Base-by-base conservation (phyloP, 1,140 invertebrate genomes). In the Drosophila funebris region DNA sequence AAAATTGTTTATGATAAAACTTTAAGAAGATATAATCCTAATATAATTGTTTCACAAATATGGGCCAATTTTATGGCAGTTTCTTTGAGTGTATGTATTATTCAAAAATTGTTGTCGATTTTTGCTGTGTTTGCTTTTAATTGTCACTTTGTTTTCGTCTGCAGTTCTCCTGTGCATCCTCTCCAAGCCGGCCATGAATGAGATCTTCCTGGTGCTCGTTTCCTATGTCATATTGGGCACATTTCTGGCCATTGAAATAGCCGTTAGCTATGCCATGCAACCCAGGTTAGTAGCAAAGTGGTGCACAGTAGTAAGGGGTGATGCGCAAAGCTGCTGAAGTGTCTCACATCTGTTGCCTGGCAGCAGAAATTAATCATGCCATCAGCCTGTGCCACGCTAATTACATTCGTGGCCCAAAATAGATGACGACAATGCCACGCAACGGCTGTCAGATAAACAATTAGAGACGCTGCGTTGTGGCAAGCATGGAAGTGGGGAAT, bases 111-210 rank as follows among this genome's bases (percentile, higher is more conserved):
- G 72, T 54, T 62, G 18, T 18, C 16, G 39, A 61, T 43, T 56
- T 46, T 54, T 62, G 18, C 18, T 18, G 39, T 56, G 37, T 56
- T 46, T 43, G 39, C 11, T 8, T 22, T 24, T 33, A 54, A 70
- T 33, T 7, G 9, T 52, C 16, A 44, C 31, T 43, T 27, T 29
- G 7, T 11, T 27, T 46, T 16, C 31, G 5, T 41, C 6, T 61
- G 46, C 94, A 94, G 96, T 94, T 75, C 92, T 97, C 56, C 94
- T 96, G 54, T 94, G 94, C 16, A 94, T 96, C 43, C 94, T 97
- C 39, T 95, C 95, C 60, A 94, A 96, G 72, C 96, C 96, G 14
- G 95, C 96, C 4, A 96, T 97, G 93, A 97, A 97, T 92, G 97
- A 97, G 90, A 95, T 97, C 43, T 96, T 97, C 91, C 93, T 98